Conservation (phyloP, 1,140 invertebrate species). For the Pseudomyrmex gracilis region DNA sequence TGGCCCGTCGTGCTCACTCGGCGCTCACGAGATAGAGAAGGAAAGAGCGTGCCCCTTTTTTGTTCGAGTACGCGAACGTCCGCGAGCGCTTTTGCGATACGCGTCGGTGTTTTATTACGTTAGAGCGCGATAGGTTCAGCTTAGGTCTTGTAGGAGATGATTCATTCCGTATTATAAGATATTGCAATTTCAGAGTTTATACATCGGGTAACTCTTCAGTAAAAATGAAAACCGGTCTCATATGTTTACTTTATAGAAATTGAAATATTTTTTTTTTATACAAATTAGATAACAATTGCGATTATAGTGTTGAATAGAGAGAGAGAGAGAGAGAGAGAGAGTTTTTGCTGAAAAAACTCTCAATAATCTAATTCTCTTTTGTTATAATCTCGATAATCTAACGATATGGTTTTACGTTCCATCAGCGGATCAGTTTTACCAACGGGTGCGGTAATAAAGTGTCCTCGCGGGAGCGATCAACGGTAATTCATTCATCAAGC, state of each 20-base stretch:
- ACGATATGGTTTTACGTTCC: too few relatives aligned
- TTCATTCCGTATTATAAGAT: not conserved
- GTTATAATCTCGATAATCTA: not conserved
- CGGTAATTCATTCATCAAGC: slow-evolving; percentile 27
- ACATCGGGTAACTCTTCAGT: too few relatives aligned
- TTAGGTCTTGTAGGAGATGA: not conserved
- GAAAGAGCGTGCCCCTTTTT: slow-evolving; percentile 59
- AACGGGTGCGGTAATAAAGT: slow-evolving; percentile 23
- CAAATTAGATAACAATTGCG: too few relatives aligned
- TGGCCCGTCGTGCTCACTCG: slow-evolving; percentile 70
- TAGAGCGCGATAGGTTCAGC: not conserved
- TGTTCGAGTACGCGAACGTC: slow-evolving; percentile 57
- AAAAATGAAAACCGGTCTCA: too few relatives aligned
- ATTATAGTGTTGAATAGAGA: too few relatives aligned
- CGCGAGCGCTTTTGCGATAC: slow-evolving; percentile 44
- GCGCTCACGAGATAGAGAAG: slow-evolving; percentile 46
- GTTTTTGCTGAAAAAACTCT: too few relatives aligned
- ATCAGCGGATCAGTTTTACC: not conserved
- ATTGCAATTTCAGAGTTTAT: not conserved
- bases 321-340: too few relatives aligned
- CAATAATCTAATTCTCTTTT: not conserved
- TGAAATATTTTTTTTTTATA: not conserved
- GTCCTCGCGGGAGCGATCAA: slow-evolving; percentile 9
- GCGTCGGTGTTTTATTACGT: slow-evolving; percentile 27
- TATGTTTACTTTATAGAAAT: too few relatives aligned